Evolutionary conservation across 1,140 invertebrate genomes (phyloP).

Genomic region (Helicoverpa armigera): DNA sequence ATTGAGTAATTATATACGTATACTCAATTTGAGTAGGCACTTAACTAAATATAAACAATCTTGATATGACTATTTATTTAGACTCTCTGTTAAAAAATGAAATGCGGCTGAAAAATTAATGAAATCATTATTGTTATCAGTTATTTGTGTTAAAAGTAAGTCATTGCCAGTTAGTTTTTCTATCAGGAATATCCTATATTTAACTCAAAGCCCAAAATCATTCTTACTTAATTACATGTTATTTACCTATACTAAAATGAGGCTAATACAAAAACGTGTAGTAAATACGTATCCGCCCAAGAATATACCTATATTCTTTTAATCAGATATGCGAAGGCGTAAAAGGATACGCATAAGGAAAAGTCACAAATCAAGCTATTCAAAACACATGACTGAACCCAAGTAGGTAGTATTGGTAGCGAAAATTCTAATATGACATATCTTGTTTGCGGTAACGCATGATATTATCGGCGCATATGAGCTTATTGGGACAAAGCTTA

Average conservation of each 20-base stretch:
- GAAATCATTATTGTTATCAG: too few species aligned
- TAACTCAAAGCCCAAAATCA: too few species aligned
- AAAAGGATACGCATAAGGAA: neutral
- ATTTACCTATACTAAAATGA: too few species aligned
- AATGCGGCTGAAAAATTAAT: too few species aligned
- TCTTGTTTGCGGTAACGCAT: slow-evolving; percentile 7
- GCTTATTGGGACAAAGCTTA: neutral
- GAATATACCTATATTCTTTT: neutral
- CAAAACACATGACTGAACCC: slow-evolving; percentile 14
- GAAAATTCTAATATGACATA: slow-evolving; percentile 13
- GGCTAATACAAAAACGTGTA: neutral
- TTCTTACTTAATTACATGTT: too few species aligned
- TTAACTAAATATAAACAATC: neutral
- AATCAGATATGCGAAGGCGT: neutral
- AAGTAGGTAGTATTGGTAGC: neutral
- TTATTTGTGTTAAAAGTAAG: too few species aligned
- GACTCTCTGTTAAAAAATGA: too few species aligned
- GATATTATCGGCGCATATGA: neutral
- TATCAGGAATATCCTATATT: too few species aligned
- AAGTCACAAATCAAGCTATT: slow-evolving; percentile 3
- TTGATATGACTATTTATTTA: too few species aligned
- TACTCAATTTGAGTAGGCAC: neutral
- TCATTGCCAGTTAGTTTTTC: too few species aligned
- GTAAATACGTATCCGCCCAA: neutral
- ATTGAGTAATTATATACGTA: slow-evolving; percentile 17